Conservation (phyloP, 1,140 invertebrate species). For the Zaprionus ghesquierei region DNA sequence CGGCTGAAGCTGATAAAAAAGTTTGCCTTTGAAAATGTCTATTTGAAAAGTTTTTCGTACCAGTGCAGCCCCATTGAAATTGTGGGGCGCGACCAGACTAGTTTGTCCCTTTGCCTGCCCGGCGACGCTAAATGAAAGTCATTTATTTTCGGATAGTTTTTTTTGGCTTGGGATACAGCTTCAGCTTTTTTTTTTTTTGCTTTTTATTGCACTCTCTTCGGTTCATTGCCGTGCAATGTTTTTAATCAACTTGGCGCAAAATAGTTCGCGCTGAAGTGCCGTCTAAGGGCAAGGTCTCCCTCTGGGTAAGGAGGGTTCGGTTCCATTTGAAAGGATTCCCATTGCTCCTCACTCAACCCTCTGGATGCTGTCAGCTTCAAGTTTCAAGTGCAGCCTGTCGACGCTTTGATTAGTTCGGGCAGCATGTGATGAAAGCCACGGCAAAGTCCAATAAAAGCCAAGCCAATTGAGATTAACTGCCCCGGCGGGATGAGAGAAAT, state of each 20-base stretch:
- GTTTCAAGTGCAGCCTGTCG: conserved; percentile 50
- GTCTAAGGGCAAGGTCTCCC: conserved; percentile 42
- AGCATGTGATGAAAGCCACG: conserved; percentile 31
- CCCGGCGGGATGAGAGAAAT: conserved; percentile 4
- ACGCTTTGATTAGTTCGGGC: conserved; percentile 57
- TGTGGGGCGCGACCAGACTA: conserved; percentile 44
- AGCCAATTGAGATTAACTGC: conserved; percentile 47
- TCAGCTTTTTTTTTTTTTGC: neutral
- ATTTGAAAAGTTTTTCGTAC: conserved; percentile 73
- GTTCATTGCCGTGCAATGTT: conserved; percentile 65
- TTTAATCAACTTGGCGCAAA: conserved; percentile 68
- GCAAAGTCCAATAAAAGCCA: conserved; percentile 26
- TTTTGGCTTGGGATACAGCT: neutral
- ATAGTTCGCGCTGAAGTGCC: conserved; percentile 61
- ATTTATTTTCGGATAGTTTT: conserved; percentile 56
- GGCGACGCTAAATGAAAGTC: conserved; percentile 67
- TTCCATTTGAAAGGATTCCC: conserved; percentile 41
- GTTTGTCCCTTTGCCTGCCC: conserved; percentile 41
- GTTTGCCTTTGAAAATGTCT: conserved; percentile 77
- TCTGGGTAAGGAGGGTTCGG: too few species aligned
- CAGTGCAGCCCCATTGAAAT: conserved; percentile 19
- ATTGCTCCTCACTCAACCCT: neutral
- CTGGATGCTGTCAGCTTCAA: conserved; percentile 16
- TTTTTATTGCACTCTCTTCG: conserved; percentile 33
- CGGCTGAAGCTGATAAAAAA: conserved; percentile 52